These are phyloP conservation scores for Ditylenchus dipsaci DNA, from an alignment of 1,140 invertebrate species.

Conservation along the genomic window DNA sequence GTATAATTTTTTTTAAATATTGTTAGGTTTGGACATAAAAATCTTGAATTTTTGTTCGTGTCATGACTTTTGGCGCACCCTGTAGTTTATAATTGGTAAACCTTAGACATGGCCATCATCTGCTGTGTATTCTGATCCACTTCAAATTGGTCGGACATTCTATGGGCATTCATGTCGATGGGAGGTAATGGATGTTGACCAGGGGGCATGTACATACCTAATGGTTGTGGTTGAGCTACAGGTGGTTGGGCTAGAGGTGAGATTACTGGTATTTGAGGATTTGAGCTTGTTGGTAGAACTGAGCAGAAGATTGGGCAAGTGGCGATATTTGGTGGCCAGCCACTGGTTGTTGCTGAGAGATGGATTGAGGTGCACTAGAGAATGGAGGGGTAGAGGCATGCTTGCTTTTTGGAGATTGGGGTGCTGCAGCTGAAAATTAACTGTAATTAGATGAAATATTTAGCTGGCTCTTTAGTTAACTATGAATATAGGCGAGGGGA, in stretches of 20 bases:
- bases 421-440: not conserved
- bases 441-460: not conserved
- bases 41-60: too few species aligned
- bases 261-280: not conserved
- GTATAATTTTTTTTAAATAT: too few species aligned
- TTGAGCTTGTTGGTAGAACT: conserved; percentile 6
- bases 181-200: too few species aligned
- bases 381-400: not conserved
- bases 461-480: not conserved
- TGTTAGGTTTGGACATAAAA: too few species aligned
- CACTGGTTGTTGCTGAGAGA: not conserved
- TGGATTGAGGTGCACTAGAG: too few species aligned
- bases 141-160: not conserved
- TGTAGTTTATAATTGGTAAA: too few species aligned
- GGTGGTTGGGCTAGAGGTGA: not conserved
- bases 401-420: not conserved
- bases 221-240: not conserved
- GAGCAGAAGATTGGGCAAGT: not conserved
- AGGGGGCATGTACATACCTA: too few species aligned
- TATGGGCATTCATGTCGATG: too few species aligned
- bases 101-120: not conserved
- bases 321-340: not conserved
- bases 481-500: not conserved
- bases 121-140: not conserved
- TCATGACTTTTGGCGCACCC: too few species aligned